Evolutionary conservation across 2,888 invertebrate species (phyloP).

Genomic region (Drosophila sordidula): DNA sequence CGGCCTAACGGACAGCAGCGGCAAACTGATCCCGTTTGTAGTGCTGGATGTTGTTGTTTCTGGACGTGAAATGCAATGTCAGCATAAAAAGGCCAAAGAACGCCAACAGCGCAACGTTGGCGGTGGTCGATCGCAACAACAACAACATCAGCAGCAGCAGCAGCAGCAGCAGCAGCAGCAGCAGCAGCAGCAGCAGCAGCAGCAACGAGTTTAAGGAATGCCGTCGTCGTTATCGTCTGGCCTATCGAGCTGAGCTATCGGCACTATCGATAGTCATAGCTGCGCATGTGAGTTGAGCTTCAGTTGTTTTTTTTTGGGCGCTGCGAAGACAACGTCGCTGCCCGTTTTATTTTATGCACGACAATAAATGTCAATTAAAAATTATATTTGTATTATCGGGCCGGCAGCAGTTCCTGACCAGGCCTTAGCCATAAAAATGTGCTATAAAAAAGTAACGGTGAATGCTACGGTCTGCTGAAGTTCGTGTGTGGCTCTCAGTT

Average conservation of each 20-base stretch:
- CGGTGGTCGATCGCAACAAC: conserved; percentile 45
- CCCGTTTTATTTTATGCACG: conserved; percentile 52
- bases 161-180: conserved; percentile 22
- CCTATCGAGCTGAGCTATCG: conserved; percentile 39
- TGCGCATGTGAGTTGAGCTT: conserved; percentile 8
- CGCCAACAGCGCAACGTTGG: conserved; percentile 47
- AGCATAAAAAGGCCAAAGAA: conserved; percentile 44
- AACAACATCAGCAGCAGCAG: conserved; percentile 22
- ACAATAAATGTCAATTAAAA: conserved; percentile 76
- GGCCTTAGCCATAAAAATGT: conserved; percentile 65
- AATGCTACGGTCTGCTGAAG: conserved; percentile 75
- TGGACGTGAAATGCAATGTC: conserved; percentile 48
- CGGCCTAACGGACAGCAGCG: conserved; percentile 51
- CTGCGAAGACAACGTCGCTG: conserved; percentile 19
- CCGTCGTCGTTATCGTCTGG: conserved; percentile 45
- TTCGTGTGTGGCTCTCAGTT: conserved; percentile 70
- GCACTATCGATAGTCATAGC: conserved; percentile 43
- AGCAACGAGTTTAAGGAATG: conserved; percentile 51
- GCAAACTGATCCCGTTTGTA: conserved; percentile 63
- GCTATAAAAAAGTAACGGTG: conserved; percentile 74
- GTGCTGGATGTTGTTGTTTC: conserved; percentile 29
- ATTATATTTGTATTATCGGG: conserved; percentile 61
- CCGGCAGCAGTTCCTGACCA: conserved; percentile 40
- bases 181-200: conserved; percentile 20
- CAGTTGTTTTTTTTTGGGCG: conserved; percentile 3